Base-by-base conservation (phyloP, 2,888 invertebrate species). In the Scaptomyza flava region DNA sequence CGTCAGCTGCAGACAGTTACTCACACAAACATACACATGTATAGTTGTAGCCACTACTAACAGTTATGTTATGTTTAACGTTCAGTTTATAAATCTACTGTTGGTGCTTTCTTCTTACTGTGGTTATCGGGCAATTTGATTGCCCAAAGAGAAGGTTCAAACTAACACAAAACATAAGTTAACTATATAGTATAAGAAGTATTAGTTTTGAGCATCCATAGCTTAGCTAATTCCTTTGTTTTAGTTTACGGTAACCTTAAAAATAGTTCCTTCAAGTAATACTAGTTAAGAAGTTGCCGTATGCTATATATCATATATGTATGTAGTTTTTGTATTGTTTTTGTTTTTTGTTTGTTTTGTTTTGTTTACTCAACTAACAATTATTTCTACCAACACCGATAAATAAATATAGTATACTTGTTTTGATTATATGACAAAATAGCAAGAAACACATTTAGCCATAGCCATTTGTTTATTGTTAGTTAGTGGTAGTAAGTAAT, bases 81-180 rank as follows among this genome's bases (percentile, higher is more conserved):
- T 64, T 75, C 65, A 64, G 77, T 88, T 88, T 88, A 89, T 65
- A 79, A 67, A 71, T 79, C 78, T 89, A 89, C 87, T 88, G 87
- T 90, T 90, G 90, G 90, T 90, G 90, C 90, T 90, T 90, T 85
- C 86, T 81, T 90, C 90, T 90, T 90, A 90, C 90, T 85, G 83
- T 89, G 89, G 85, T 81, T 66, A 34, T 45, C 47, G 81, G 87
- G 79, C 85, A 89, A 84, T 82, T 79, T 63, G 54, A 77, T 82
- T 89, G 84, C 87, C 81, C 85, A 17, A 68, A 74, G 71, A 77
- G 72, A 72, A 64, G 58, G 43, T 72, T 80, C 51, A 75, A 41
- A 68, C 67, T 54, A 71, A 70, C 48, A 64, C 54, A 75, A 68
- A 70, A 65, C 11, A 54, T 41, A 62, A 50, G 36, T 62, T 11